Percentiles rank a stretch among this genome's conserved stretches.
phyloP scores from a whole-genome alignment of 2,888 invertebrate species.

The Gisinianus flammeolus region DNA sequence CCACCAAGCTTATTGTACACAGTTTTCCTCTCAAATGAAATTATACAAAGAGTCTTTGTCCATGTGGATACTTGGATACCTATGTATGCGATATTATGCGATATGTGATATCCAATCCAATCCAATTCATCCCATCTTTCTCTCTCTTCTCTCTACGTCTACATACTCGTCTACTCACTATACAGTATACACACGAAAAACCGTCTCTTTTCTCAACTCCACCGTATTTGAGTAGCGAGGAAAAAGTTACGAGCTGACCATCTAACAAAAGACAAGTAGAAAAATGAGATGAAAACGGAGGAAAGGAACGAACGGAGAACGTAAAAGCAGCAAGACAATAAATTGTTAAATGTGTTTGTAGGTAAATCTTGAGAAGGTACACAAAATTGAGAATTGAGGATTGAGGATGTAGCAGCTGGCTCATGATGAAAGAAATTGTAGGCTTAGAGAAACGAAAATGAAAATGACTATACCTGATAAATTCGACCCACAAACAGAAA shows the following conservation, averaged over 20 bases:
- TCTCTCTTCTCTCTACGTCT: no score
- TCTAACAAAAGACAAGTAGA: background rate
- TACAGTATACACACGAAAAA: background rate
- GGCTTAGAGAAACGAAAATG: background rate
- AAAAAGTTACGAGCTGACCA: background rate
- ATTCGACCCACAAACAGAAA: background rate
- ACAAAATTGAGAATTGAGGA: background rate
- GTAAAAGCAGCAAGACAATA: constrained; percentile 33
- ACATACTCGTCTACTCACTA: no score
- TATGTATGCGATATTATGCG: background rate
- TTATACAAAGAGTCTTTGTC: background rate
- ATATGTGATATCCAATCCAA: no score
- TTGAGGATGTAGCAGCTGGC: constrained; percentile 26
- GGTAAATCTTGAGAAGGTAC: constrained; percentile 42
- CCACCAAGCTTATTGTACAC: background rate
- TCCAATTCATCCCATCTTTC: no score
- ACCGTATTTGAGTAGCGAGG: background rate
- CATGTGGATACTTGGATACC: no score
- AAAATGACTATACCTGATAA: background rate
- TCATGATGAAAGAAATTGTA: constrained; percentile 25
- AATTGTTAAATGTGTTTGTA: constrained; percentile 47
- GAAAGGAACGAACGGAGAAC: constrained; percentile 19
- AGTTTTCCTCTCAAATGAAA: background rate
- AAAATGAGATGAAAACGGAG: background rate
- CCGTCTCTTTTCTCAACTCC: no score